These are phyloP conservation scores for Lepidothrix coronata DNA, from an alignment of 2,113 vertebrate species.

Conservation along the genomic window DNA sequence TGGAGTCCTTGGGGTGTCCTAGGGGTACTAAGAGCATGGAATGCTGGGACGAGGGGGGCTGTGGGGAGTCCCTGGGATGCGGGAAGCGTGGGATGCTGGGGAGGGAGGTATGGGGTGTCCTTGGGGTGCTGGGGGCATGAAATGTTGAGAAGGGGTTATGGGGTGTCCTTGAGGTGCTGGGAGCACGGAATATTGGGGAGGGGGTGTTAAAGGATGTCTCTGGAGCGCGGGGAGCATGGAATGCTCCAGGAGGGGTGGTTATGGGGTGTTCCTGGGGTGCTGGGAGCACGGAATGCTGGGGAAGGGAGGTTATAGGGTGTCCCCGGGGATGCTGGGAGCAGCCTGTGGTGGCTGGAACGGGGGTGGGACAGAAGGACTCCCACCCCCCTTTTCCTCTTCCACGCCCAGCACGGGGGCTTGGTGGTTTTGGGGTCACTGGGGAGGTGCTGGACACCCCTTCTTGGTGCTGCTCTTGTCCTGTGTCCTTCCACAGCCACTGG, in stretches of 20 bases:
- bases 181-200: no score
- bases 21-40: not conserved
- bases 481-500: not conserved
- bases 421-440: not conserved
- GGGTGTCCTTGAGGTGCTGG: no score
- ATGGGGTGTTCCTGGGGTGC: not conserved
- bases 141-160: no score
- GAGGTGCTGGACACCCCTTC: not conserved
- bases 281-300: not conserved
- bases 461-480: accelerated
- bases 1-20: not conserved
- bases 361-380: not conserved
- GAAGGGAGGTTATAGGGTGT: not conserved
- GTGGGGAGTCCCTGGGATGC: not conserved
- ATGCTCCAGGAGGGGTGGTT: not conserved
- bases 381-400: not conserved
- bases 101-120: not conserved
- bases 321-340: not conserved
- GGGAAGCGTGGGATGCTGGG: not conserved
- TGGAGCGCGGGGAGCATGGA: not conserved
- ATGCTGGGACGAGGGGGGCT: not conserved
- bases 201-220: not conserved
- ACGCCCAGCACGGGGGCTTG: accelerated
- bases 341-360: not conserved
- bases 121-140: not conserved